Base-by-base conservation (phyloP, 2,797 vertebrate species). In the Gymnoscopelus microlampas region DNA sequence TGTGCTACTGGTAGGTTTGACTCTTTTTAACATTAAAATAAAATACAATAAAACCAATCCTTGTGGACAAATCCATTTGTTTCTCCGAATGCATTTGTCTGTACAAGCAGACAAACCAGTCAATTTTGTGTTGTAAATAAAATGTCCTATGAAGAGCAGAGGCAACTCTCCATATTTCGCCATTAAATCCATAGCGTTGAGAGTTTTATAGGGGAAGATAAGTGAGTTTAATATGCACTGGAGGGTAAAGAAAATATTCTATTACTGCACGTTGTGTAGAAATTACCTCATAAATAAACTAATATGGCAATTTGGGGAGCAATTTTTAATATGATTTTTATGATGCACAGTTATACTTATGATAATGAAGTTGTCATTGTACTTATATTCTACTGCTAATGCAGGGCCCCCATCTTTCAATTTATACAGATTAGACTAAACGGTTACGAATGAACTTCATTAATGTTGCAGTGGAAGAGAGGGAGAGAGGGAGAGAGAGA, bases 311-410 rank as follows among this genome's bases (percentile, higher is more conserved):
- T 95, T 97, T 95, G 75, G 96, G 96, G 96, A 97, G 93, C 95
- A 95, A 98, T 99, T 98, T 98, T 98, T 98, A 98, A 98, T 97
- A 97, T 95, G 97, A 94, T 94, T 97, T 97, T 97, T 98, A 98
- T 96, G 97, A 97, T 96, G 95, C 95, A 93, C 94, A 94, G 94
- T 95, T 95, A 95, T 96, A 96, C 95, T 96, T 95, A 97, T 97
- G 96, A 95, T 99, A 99, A 99, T 98, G 97, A 98, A 98, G 96
- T 98, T 96, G 96, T 97, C 95, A 95, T 96, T 96, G 96, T 95
- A 96, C 95, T 96, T 97, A 96, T 95, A 95, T 96, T 96, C 95
- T 94, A 93, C 95, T 91, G 93, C 94, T 95, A 96, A 96, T 93
- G 94, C 94, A 90, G 90, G 93, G 39, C 89, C 90, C 92, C 94